Percentiles rank a stretch among this genome's conserved stretches.
These are phyloP conservation scores for Rhombomys opimus DNA, from an alignment of 2,113 vertebrate genomes.

Conservation along the genomic window DNA sequence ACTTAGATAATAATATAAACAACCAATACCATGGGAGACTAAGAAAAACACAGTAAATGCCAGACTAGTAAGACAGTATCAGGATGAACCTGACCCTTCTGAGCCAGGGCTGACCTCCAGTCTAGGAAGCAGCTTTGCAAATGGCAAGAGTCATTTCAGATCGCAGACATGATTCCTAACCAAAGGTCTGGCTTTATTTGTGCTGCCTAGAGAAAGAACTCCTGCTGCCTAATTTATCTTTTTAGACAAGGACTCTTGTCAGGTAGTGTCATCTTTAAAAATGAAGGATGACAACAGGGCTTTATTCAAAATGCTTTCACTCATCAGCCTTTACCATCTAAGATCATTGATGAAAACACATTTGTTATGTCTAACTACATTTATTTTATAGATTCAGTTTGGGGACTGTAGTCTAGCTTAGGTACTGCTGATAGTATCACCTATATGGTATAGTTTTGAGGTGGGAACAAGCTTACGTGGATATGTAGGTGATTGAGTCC, in stretches of 20 bases:
- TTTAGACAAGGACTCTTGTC: slow-evolving; percentile 61
- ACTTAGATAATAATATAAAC: slow-evolving; percentile 61
- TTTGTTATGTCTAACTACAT: background rate
- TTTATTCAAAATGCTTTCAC: slow-evolving; percentile 64
- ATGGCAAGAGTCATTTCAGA: slow-evolving; percentile 72
- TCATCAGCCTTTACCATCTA: slow-evolving; percentile 32
- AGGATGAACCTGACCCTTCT: slow-evolving; percentile 60
- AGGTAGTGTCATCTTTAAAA: slow-evolving; percentile 69
- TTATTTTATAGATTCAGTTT: background rate
- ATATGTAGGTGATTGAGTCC: background rate
- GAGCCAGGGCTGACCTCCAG: slow-evolving; percentile 67
- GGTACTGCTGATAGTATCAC: background rate
- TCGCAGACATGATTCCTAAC: slow-evolving; percentile 67
- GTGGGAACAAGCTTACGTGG: background rate
- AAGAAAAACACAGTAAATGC: slow-evolving; percentile 60
- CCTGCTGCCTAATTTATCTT: slow-evolving; percentile 62
- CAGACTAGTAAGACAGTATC: slow-evolving; percentile 14
- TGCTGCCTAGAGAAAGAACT: slow-evolving; percentile 63
- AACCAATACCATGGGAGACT: slow-evolving; percentile 5
- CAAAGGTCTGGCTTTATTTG: slow-evolving; percentile 66
- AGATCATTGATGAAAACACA: slow-evolving; percentile 38
- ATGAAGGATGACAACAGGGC: slow-evolving; percentile 61
- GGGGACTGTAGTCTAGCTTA: background rate
- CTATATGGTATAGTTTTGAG: slow-evolving; percentile 22
- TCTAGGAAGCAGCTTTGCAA: slow-evolving; percentile 51